A percentile compares a stretch with the other conserved stretches of the same genome.
These are phyloP conservation scores for Sakesphorus luctuosus DNA, from an alignment of 2,113 vertebrate genomes.

Conservation along the genomic window DNA sequence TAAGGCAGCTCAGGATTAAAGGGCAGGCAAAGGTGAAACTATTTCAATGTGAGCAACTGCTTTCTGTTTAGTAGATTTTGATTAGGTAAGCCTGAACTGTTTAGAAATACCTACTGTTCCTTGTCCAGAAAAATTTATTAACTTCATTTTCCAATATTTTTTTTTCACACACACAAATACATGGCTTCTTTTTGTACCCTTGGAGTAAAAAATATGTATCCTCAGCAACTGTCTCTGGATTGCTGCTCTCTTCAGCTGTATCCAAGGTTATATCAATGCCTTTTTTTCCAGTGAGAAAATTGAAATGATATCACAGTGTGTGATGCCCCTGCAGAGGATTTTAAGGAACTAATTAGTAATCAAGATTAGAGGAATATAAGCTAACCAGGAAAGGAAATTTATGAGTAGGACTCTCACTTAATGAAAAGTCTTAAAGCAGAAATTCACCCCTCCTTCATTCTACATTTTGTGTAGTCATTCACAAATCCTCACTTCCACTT, in stretches of 20 bases:
- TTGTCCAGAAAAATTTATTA: not conserved
- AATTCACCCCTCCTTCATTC: accelerated
- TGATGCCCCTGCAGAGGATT: not conserved
- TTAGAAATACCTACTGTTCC: not conserved
- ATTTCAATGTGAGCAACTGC: not conserved
- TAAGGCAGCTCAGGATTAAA: not conserved
- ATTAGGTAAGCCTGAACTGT: not conserved
- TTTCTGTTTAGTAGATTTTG: not conserved
- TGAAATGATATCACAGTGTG: not conserved
- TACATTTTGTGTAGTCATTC: not conserved
- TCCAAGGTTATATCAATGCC: not conserved
- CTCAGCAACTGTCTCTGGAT: not conserved
- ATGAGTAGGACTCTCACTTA: not conserved
- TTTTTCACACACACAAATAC: accelerated
- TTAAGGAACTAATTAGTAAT: not conserved
- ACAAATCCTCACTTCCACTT: not conserved
- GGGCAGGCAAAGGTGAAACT: not conserved
- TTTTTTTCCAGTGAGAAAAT: not conserved
- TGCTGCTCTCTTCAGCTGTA: not conserved
- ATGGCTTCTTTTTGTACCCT: not conserved
- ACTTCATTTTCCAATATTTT: not conserved
- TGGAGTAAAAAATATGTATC: not conserved
- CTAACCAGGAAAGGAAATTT: not conserved
- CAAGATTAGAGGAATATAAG: not conserved
- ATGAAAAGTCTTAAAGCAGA: not conserved